Percentiles rank a stretch among this genome's conserved stretches.
Evolutionary conservation across 2,888 invertebrate genomes (phyloP).

Genomic region (Oligia latruncula): DNA sequence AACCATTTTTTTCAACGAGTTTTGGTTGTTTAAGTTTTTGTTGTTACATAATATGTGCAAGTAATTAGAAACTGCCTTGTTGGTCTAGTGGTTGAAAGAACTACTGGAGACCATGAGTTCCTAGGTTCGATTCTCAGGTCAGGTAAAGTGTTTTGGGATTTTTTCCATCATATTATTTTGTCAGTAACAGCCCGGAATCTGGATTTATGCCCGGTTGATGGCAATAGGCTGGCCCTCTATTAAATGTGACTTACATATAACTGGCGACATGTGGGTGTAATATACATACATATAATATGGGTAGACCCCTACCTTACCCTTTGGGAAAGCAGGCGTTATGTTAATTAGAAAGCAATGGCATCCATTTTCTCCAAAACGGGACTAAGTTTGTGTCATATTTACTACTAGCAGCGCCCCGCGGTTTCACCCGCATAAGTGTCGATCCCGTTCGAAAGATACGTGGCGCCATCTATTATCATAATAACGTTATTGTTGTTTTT

Average conservation of each 20-base stretch:
- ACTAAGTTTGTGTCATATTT: not conserved
- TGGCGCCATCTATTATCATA: too few relatives aligned
- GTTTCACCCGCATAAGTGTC: too few relatives aligned
- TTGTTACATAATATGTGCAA: not conserved
- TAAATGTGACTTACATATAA: not conserved
- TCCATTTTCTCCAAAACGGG: not conserved
- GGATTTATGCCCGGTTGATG: not conserved
- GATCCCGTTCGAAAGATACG: too few relatives aligned
- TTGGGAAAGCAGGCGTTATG: not conserved
- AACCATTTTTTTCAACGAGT: too few relatives aligned
- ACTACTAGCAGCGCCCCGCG: too few relatives aligned
- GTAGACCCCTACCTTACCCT: not conserved
- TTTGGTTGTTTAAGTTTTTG: not conserved
- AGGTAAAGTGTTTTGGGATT: too few relatives aligned
- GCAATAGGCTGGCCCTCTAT: not conserved
- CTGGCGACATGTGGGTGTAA: not conserved
- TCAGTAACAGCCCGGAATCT: not conserved
- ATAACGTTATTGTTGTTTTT: too few relatives aligned
- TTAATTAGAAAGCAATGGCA: not conserved
- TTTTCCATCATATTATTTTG: not conserved
- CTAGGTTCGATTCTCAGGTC: not conserved
- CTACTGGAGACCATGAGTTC: not conserved
- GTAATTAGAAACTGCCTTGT: not conserved
- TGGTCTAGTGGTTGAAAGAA: not conserved
- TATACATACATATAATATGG: too few relatives aligned